Percentiles rank a stretch among this genome's conserved stretches.
Evolutionary conservation across 1,140 invertebrate species (phyloP).

Genomic region (Drosophila takahashii): DNA sequence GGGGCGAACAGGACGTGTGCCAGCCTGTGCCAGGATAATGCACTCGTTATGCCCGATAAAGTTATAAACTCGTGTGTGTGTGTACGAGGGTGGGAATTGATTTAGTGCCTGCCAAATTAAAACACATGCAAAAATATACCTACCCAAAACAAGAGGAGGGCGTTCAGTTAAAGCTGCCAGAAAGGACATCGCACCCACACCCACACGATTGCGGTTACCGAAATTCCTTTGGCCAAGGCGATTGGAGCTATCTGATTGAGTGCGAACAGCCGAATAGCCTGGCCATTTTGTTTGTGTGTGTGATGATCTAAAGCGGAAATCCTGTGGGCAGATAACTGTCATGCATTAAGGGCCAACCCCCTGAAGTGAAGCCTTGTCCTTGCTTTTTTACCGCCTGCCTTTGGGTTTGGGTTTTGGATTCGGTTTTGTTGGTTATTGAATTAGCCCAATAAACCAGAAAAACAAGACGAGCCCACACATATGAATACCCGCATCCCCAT

Average conservation of each 20-base stretch:
- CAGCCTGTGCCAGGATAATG: conserved; percentile 79
- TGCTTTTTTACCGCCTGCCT: conserved; percentile 41
- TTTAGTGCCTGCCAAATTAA: conserved; percentile 74
- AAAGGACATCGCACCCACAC: conserved; percentile 4
- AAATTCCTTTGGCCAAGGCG: conserved; percentile 60
- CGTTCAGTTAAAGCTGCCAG: background rate
- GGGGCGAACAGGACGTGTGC: conserved; percentile 55
- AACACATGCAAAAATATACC: conserved; percentile 36
- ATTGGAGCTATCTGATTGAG: conserved; percentile 77
- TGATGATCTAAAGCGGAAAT: conserved; percentile 84
- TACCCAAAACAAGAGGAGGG: background rate
- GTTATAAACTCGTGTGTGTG: conserved; percentile 76
- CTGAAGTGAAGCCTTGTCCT: conserved; percentile 11
- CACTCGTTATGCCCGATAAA: conserved; percentile 81
- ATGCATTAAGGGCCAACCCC: conserved; percentile 48
- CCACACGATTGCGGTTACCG: conserved; percentile 45
- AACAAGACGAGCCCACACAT: conserved; percentile 68
- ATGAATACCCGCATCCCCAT: background rate
- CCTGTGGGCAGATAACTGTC: conserved; percentile 81
- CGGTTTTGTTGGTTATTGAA: conserved; percentile 82
- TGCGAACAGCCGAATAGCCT: conserved; percentile 64
- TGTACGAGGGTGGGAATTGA: conserved; percentile 51
- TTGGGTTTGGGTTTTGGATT: background rate
- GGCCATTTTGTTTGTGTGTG: conserved; percentile 34
- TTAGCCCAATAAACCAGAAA: conserved; percentile 85